These are phyloP conservation scores for Epizoanthus ramosus DNA, from an alignment of 92 coral and sea anemone species.

Conservation along the genomic window DNA sequence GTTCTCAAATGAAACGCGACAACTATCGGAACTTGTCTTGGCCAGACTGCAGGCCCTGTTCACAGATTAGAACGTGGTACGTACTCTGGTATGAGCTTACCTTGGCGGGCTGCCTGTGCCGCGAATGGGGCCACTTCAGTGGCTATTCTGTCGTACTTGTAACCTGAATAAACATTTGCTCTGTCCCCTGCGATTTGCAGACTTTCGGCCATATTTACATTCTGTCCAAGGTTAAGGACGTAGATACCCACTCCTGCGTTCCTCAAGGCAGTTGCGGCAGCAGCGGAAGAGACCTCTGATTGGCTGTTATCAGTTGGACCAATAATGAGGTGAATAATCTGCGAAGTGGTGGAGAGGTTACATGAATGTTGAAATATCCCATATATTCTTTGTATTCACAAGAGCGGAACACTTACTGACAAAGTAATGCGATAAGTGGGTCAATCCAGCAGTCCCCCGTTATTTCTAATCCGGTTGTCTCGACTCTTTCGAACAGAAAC, in stretches of 20 bases:
- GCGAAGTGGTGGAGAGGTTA: neutral
- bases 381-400: too few species aligned
- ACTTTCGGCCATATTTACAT: constrained; percentile 1
- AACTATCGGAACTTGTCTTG: too few species aligned
- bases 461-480: too few species aligned
- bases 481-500: too few species aligned
- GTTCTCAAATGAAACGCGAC: too few species aligned
- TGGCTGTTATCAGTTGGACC: constrained; percentile 24
- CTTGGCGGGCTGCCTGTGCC: neutral
- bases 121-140: neutral
- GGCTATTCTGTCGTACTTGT: constrained; percentile 3
- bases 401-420: too few species aligned
- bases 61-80: too few species aligned
- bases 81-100: neutral
- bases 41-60: too few species aligned
- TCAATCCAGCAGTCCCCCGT: too few species aligned
- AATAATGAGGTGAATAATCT: constrained; percentile 18
- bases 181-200: constrained; percentile 19
- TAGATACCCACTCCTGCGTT: constrained; percentile 18
- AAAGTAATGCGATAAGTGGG: too few species aligned
- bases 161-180: constrained; percentile 5
- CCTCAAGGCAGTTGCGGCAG: constrained; percentile 2
- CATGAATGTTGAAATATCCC: too few species aligned
- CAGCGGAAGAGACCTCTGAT: neutral
- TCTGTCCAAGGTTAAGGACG: constrained; percentile 14